These are phyloP conservation scores for Falco berigora DNA, from an alignment of 2,797 vertebrate species.

Conservation along the genomic window DNA sequence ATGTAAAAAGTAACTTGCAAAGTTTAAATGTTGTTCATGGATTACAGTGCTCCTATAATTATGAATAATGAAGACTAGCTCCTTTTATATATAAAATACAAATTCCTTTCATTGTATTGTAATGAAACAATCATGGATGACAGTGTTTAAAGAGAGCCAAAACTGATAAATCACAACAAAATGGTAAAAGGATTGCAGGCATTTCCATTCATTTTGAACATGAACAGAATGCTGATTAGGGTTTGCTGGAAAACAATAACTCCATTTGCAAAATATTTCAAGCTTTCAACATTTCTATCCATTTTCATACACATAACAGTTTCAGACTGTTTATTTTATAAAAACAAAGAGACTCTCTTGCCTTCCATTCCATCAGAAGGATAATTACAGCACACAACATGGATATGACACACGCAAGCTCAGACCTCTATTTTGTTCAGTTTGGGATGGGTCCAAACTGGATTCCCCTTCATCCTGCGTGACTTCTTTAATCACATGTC, in stretches of 20 bases:
- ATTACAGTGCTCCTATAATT: background rate
- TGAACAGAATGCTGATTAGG: background rate
- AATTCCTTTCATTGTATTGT: background rate
- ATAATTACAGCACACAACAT: background rate
- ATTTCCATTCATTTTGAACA: background rate
- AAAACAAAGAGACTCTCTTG: background rate
- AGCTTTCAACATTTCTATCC: background rate
- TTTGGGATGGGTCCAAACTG: background rate
- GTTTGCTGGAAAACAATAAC: background rate
- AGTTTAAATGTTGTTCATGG: background rate
- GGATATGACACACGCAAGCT: background rate
- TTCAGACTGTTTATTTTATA: background rate
- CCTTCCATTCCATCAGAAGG: background rate
- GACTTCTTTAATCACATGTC: background rate
- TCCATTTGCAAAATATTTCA: background rate
- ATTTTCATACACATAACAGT: background rate
- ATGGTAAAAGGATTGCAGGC: background rate
- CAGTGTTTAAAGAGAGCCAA: background rate
- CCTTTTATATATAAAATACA: background rate
- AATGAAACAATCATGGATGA: background rate
- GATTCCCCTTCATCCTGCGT: background rate
- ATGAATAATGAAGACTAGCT: background rate
- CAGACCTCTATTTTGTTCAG: background rate
- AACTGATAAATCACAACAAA: background rate
- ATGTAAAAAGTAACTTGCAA: background rate